Evolutionary conservation across 2,797 vertebrate species (phyloP), one percentile per base, ranked within the genome.

Genomic region (Alosa sapidissima): DNA sequence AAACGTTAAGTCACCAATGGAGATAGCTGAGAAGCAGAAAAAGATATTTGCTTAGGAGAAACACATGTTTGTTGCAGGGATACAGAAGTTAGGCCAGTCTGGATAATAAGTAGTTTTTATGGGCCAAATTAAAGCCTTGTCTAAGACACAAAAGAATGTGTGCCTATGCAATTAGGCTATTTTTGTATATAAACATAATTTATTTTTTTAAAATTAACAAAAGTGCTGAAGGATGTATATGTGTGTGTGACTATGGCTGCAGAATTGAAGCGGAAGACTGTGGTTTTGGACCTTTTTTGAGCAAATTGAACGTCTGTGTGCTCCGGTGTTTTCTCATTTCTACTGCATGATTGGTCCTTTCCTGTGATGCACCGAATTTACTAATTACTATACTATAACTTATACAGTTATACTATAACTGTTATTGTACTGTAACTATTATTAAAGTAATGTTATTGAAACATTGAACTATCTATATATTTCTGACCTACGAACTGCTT

Each of bases 21-120:
- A 91, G 7, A 91, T 91, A 3, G 88, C 92, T 62, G 8, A 81
- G 14, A 94, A 90, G 49, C 91, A 93, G 86, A 95, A 91, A 72
- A 93, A 85, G 24, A 86, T 94, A 4, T 93, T 93, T 82, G 3
- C 21, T 85, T 84, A 84, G 10, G 41, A 24, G 11, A n/a, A 72
- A 33, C 33, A 1, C 24, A 65, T 54, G 28, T 1, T 1, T 28
- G 24, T 24, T 10, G 24, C n/a, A 65, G 28, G 8, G 6, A 62
- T 8, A 58, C 55, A 58, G 52, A 54, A 16, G 28, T 28, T 28
- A 28, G 28, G 28, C 28, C 28, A 28, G 28, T 28, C 28, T 28
- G 28, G 28, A 58, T 58, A 10, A 58, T 28, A 65, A 8, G 60
- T 10, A 10, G 8, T 28, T 65, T 10, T 28, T 24, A 11, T 65